Base-by-base conservation (phyloP, 2,888 invertebrate species). In the Thereva nobilitata region DNA sequence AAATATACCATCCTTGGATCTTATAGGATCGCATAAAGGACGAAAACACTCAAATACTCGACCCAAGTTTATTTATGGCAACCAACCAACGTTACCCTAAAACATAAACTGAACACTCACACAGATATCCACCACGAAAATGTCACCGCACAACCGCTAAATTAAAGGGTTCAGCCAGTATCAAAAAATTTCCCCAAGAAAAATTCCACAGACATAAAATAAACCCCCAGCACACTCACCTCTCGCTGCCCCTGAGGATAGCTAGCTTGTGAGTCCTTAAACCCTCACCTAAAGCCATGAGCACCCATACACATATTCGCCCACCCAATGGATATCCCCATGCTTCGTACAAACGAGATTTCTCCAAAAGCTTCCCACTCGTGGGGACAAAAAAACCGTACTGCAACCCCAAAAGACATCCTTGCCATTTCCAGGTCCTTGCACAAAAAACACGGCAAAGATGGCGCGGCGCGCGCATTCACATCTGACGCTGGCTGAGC, bases 1-100 rank as follows among this genome's bases (percentile, higher is more conserved):
- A 23, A 23, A 56, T 47, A 47, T 59, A 45, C 35, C 49, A 59
- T 47, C 38, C 8, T 34, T n/a, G 40, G 54, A 12, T 10, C 12
- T 38, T 5, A 6, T n/a, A 12, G 10, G 54, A 10, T 38, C 40
- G 41, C 40, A 41, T n/a, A 47, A 41, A 44, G 9, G 12, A 7
- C 55, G 42, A 23, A 23, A 23, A 23, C n/a, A 12, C 47, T 10
- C 38, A 40, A 47, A 38, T 7, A 49, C 35, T 34, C 12, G 34
- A 35, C 10, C 23, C 45, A 55, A 49, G 61, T 68, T 67, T 68
- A 68, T 68, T 68, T 69, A 67, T 70, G 72, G 72, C 73, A 73
- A 76, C 78, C 78, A 78, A 78, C 77, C 76, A 23, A 77, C 75
- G 78, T 77, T 77, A 76, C 77, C 78, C 79, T 79, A 77, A 73